Percentiles rank a stretch among this genome's conserved stretches.
These are phyloP conservation scores for Euwallacea fornicatus DNA, from an alignment of 1,140 invertebrate genomes.

Conservation along the genomic window DNA sequence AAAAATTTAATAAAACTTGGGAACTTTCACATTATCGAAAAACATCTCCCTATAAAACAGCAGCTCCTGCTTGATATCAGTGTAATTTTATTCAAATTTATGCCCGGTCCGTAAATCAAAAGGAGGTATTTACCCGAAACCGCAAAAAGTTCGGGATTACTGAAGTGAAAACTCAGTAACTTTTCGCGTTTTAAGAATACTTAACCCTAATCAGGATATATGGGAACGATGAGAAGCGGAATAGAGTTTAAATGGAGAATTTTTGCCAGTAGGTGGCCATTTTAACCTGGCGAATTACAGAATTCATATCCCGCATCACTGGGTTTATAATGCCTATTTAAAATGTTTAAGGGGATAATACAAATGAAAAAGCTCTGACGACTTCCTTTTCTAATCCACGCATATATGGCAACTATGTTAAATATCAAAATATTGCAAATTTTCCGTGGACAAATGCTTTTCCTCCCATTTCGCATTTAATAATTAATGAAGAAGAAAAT, in stretches of 20 bases:
- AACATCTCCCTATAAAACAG: slow-evolving; percentile 29
- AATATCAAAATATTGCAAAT: too few relatives aligned
- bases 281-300: too few relatives aligned
- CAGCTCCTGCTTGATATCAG: slow-evolving; percentile 19
- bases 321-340: too few relatives aligned
- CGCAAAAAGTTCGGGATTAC: slow-evolving; percentile 30
- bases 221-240: slow-evolving; percentile 7
- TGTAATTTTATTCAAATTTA: slow-evolving; percentile 38
- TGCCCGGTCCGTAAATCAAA: slow-evolving; percentile 33
- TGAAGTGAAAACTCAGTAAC: slow-evolving; percentile 32
- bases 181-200: slow-evolving; percentile 23
- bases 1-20: slow-evolving; percentile 34
- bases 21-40: slow-evolving; percentile 33
- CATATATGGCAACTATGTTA: too few relatives aligned
- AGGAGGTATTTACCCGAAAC: slow-evolving; percentile 23
- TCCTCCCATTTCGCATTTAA: too few relatives aligned
- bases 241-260: neutral
- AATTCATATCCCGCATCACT: too few relatives aligned
- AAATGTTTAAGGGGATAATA: too few relatives aligned
- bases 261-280: too few relatives aligned
- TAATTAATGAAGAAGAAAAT: too few relatives aligned
- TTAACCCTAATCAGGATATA: slow-evolving; percentile 25
- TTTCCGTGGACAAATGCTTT: too few relatives aligned
- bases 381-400: too few relatives aligned
- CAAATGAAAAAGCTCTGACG: too few relatives aligned